Base-by-base conservation (phyloP, 2,797 vertebrate genomes). In the Rhabdomys pumilio region DNA sequence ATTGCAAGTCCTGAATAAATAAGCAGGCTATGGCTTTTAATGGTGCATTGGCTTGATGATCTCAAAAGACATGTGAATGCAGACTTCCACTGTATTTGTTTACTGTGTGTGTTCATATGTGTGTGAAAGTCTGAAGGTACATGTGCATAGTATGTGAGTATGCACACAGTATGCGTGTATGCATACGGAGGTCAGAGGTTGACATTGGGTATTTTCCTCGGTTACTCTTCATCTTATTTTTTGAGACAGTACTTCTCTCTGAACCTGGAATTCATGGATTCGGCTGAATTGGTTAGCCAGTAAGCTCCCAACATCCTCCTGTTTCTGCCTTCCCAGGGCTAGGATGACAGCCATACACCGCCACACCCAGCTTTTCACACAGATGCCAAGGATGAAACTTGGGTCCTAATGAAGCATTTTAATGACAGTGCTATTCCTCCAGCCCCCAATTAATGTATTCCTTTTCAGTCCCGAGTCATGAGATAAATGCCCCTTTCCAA, bases 41-140 rank as follows among this genome's bases (percentile, higher is more conserved):
- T 5, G 15, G 15, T 24, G 81, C 22, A 61, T 38, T 76, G 8
- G 14, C 53, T 61, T 67, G 65, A 67, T 94, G 50, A 29, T 93
- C 59, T 81, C 69, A 92, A 94, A 96, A 95, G 41, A 67, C 55
- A 86, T 8, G 5, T 88, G 81, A 50, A 95, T 89, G 84, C n/a
- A 91, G 65, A 73, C 53, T 88, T 95, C 47, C n/a, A 89, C 82
- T 38, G 61, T 24, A 94, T 91, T 91, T 96, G 75, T 65, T 72
- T 12, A 29, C 55, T 87, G 47, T 41, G n/a, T 69, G 29, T n/a
- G 14, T 87, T 41, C 34, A 7, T 17, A 14, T 19, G 34, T 57
- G 22, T 88, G 67, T 73, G 22, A 26, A 34, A 67, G 65, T 67
- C 82, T 65, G 38, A 65, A 38, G 20, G 47, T 38, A 1, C 47